Evolutionary conservation across 2,888 invertebrate species (phyloP), one percentile per base, ranked within the genome.

Genomic region (Hedya salicella): DNA sequence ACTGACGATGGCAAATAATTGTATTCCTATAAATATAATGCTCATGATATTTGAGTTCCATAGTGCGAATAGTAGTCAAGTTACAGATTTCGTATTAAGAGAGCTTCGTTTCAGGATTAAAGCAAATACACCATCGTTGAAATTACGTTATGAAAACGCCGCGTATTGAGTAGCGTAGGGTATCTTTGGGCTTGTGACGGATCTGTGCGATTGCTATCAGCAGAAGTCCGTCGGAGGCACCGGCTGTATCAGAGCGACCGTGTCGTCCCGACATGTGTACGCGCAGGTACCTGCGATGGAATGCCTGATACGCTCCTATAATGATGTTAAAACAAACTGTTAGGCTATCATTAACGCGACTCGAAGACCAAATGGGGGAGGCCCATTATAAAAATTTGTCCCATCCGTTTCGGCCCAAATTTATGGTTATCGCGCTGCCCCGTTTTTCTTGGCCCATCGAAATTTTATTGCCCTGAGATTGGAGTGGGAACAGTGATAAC

Each of bases 251-350:
- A 68, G 70, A 68, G 67, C 70, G 71, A 73, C 71, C 63, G 76
- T 75, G 78, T 69, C 74, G 78, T 74, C 69, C 68, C 74, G 75
- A 86, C 87, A 85, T 83, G 78, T 85, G 87, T 83, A 73, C 71
- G 76, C 71, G 76, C 85, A 86, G 86, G 85, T 87, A 88, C 82
- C 84, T 80, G 82, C 83, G 89, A 88, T 91, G 90, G 91, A 89
- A 92, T 91, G 86, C 78, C 80, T 80, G 91, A 92, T 91, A 92
- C 86, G 88, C 83, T 85, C 80, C 88, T 90, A 91, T 92, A 91
- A 92, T 91, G 91, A 92, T 91, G 92, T 91, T 91, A 88, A 91
- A 91, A 91, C 91, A 92, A 91, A 91, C 91, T 91, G 89, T 90
- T 91, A 91, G 88, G 77, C 87, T 88, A 87, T 90, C 91, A 91